Evolutionary conservation across 2,113 vertebrate species (phyloP).

Genomic region (Daboia siamensis): DNA sequence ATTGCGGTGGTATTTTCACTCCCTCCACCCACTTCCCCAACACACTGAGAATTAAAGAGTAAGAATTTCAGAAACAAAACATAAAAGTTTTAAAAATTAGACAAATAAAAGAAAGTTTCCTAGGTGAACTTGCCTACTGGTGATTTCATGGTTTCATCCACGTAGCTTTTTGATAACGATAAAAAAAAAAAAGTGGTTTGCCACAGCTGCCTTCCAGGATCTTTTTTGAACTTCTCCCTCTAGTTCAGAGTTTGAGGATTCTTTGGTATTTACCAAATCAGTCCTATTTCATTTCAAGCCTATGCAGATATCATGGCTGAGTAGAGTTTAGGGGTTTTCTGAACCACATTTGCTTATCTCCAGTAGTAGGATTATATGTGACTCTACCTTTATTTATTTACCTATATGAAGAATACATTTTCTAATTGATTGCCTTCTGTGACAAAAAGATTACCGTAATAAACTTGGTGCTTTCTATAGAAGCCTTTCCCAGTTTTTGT

Average conservation of each 20-base stretch:
- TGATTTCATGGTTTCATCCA: background rate
- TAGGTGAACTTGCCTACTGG: background rate
- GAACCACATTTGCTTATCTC: background rate
- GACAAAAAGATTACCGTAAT: background rate
- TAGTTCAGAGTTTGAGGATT: background rate
- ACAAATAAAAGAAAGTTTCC: background rate
- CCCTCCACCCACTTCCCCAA: accelerated
- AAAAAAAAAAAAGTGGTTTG: background rate
- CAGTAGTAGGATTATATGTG: too few relatives aligned
- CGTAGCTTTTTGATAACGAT: background rate
- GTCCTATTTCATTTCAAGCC: background rate
- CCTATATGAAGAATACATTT: background rate
- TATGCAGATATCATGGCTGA: background rate
- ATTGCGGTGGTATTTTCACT: background rate
- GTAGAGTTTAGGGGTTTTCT: background rate
- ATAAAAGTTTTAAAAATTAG: background rate
- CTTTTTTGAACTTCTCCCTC: background rate
- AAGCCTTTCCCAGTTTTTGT: background rate
- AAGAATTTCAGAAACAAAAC: background rate
- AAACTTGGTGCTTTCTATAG: background rate
- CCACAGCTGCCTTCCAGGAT: background rate
- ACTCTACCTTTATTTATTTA: background rate
- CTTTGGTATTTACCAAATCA: background rate
- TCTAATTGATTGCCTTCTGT: background rate
- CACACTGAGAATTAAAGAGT: background rate